Percentiles rank a stretch among this genome's conserved stretches.
These are phyloP conservation scores for Embiotoca jacksoni DNA, from an alignment of 2,113 vertebrate species.

Conservation along the genomic window DNA sequence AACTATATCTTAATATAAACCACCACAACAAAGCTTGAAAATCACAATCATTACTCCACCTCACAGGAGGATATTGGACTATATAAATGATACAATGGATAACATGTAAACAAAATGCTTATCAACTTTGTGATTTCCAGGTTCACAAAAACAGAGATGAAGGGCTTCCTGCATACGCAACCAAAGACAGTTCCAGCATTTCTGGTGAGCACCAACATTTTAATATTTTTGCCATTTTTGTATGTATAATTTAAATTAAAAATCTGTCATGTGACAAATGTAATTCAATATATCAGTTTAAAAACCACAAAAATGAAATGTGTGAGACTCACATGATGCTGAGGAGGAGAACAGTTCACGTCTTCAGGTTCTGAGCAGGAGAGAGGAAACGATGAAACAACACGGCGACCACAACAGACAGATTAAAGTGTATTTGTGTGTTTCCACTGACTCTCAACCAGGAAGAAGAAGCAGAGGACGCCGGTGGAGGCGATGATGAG, in stretches of 20 bases:
- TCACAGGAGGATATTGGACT: not conserved
- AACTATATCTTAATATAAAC: not conserved
- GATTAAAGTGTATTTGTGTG: not conserved
- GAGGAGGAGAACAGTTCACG: conserved; percentile 89
- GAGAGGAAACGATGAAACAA: conserved; percentile 1
- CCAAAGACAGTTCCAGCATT: conserved; percentile 88
- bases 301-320: too few relatives aligned
- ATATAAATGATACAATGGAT: not conserved
- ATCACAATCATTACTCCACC: not conserved
- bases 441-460: conserved; percentile 91
- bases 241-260: not conserved
- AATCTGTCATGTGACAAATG: not conserved
- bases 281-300: not conserved
- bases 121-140: conserved; percentile 71
- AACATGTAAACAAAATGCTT: not conserved
- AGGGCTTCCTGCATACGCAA: conserved; percentile 88
- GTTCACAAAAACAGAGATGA: conserved; percentile 91
- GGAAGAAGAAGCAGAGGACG: conserved; percentile 93
- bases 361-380: conserved; percentile 91
- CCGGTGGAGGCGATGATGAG: conserved; percentile 88
- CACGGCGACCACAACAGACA: not conserved
- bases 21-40: too few relatives aligned
- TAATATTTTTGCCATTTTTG: not conserved
- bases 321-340: conserved; percentile 88
- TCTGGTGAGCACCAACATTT: conserved; percentile 84